Evolutionary conservation across 2,113 vertebrate genomes (phyloP), one percentile per base, ranked within the genome.

Genomic region (Gallinago paraguaiae): DNA sequence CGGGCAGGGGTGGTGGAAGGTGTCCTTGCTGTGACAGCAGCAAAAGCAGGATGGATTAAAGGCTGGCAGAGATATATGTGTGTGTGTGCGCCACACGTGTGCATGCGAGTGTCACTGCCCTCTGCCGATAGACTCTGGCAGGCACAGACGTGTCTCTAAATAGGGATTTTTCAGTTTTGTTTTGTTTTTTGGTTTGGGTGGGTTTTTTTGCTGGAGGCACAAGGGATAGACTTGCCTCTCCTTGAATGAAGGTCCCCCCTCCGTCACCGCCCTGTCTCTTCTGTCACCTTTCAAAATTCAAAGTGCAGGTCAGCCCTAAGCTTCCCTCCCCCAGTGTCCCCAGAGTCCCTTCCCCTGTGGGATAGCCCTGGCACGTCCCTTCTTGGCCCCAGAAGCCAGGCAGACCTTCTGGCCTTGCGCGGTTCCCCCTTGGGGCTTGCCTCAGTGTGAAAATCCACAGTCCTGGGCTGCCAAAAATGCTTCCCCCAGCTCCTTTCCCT

Each of bases 71-170:
- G 56, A 15, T 35, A 35, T 17, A 25, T 7, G 17, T 43, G 31
- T 48, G 70, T 14, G 57, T 23, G 28, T n/a, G 68, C 18, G 19
- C 46, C 25, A 20, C 6, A 11, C 7, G 8, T 8, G 53, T 14
- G 50, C 19, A 51, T 25, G 87, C 59, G 90, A 30, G 56, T 70
- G 94, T 86, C 82, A 4, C 68, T 92, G 95, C 93, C 97, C 96
- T 97, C 97, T 97, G 87, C 95, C 27, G 96, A 93, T 75, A 5
- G 68, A 65, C 69, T 39, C 50, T 13, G 63, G 85, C 85, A 92
- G 90, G 41, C 76, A 46, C 81, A 27, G 2, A 4, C 8, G 3
- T 3, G 35, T 0, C 63, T 45, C 50, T 1, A 41, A 65, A 71
- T 0, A 3, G 12, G 7, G 17, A 13, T 54, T 74, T 92, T 51